Evolutionary conservation across 1,140 invertebrate genomes (phyloP).

Genomic region (Drosophila mojavensis): DNA sequence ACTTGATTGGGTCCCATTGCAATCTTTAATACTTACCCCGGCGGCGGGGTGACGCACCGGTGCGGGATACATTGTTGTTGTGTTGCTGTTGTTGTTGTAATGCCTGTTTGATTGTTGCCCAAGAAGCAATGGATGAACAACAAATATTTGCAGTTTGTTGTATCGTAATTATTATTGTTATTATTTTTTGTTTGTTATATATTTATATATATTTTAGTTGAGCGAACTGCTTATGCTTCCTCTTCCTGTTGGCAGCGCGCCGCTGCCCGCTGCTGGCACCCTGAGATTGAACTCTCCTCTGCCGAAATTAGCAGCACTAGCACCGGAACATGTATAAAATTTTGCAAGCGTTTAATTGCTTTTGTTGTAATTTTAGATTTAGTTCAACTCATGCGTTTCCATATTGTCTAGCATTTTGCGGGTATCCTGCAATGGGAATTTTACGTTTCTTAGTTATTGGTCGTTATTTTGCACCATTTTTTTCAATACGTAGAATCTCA

Average conservation of each 20-base stretch:
- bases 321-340: conserved; percentile 47
- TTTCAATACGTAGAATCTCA: conserved; percentile 82
- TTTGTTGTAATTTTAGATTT: conserved; percentile 40
- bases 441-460: conserved; percentile 59
- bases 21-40: conserved; percentile 75
- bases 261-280: conserved; percentile 52
- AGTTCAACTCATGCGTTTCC: conserved; percentile 51
- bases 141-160: conserved; percentile 22
- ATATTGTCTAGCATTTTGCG: conserved; percentile 46
- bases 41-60: conserved; percentile 83
- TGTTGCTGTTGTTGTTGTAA: conserved; percentile 58
- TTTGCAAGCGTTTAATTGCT: conserved; percentile 59
- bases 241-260: conserved; percentile 47
- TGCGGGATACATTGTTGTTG: conserved; percentile 83
- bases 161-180: conserved; percentile 2
- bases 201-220: conserved; percentile 20
- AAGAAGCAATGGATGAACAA: conserved; percentile 26
- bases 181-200: conserved; percentile 7
- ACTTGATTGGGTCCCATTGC: conserved; percentile 34
- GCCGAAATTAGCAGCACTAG: conserved; percentile 48
- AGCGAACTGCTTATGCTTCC: conserved; percentile 34
- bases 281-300: conserved; percentile 53
- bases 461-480: conserved; percentile 84
- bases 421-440: conserved; percentile 72
- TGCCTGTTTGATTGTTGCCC: conserved; percentile 36